These are phyloP conservation scores for Galerucella calmariensis DNA, from an alignment of 2,888 invertebrate species.

Conservation along the genomic window DNA sequence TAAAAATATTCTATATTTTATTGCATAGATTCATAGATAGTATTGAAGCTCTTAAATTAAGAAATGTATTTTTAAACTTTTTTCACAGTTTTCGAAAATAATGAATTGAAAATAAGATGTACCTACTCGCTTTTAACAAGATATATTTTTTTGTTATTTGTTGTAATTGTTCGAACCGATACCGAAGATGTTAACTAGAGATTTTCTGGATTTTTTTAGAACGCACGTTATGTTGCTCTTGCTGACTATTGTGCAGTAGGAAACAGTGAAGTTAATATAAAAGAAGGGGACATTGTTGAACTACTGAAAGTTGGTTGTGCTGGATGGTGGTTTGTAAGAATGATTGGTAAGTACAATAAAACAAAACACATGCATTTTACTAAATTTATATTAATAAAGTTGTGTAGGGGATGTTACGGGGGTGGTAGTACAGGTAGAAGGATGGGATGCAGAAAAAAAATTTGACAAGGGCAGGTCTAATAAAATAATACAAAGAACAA, in stretches of 20 bases:
- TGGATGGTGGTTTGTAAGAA: slow-evolving; percentile 96
- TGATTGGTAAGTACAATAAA: slow-evolving; percentile 71
- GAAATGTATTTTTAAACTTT: too few relatives aligned
- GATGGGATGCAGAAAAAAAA: too few relatives aligned
- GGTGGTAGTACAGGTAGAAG: too few relatives aligned
- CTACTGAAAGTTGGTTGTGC: slow-evolving; percentile 92
- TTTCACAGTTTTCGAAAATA: background rate
- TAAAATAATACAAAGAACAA: too few relatives aligned
- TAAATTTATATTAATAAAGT: too few relatives aligned
- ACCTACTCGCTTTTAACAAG: background rate
- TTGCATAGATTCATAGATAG: too few relatives aligned
- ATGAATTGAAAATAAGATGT: background rate
- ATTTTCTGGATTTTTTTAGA: slow-evolving; percentile 66
- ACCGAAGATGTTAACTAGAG: background rate
- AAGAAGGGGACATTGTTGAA: slow-evolving; percentile 90
- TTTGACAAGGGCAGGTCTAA: too few relatives aligned
- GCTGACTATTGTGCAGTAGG: slow-evolving; percentile 95
- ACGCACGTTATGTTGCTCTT: slow-evolving; percentile 85
- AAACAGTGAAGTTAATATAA: slow-evolving; percentile 88
- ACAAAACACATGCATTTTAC: too few relatives aligned
- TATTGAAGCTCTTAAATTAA: too few relatives aligned
- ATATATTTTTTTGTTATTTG: background rate
- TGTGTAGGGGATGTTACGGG: too few relatives aligned
- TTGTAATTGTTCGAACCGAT: background rate
- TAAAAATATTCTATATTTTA: background rate